Evolutionary conservation across 2,888 invertebrate genomes (phyloP), one percentile per base, ranked within the genome.

Genomic region (Chrysopilus asiliformis): DNA sequence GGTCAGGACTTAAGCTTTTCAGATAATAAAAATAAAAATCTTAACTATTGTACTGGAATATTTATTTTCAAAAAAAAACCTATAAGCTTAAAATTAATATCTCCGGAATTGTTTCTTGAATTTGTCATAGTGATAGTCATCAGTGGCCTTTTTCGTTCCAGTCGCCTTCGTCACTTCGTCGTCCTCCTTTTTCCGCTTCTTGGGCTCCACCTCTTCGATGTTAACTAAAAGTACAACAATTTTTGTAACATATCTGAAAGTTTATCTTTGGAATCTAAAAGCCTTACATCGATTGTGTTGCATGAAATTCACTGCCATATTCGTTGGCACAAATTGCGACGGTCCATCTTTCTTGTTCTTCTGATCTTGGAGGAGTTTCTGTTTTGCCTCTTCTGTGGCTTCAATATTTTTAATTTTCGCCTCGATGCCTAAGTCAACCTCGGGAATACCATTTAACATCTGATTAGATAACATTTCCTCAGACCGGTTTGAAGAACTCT

Each of bases 391-490:
- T 64, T 99, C 98, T 0, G 98, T 99, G 1, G 94, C 93, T 70
- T 98, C 94, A 48, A 99, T 98, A 59, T 98, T 99, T 54, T 80
- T 81, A 44, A 99, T 98, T 68, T 98, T 95, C 0, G 93, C 93
- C 53, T 95, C 93, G 49, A 99, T 94, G n/a, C 98, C 98, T 35
- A 99, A 71, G 65, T 99, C 97, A 0, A 99, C 90, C 69, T 99
- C 98, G 1, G 98, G 98, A 47, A 99, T 98, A 24, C 98, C 98
- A 55, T 91, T 95, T 4, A 99, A 69, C 98, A 98, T 99, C 70
- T 98, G 97, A 71, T 97, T 95, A 3, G 97, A 97, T 51, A 99
- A 74, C 91, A 98, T 95, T 67, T 98, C 98, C 62, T 98, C 97
- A 2, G 89, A 93, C 55, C 83, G 72, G 50, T 87, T 84, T 1